Percentiles rank a stretch among this genome's conserved stretches.
These are phyloP conservation scores for Numenius arquata DNA, from an alignment of 2,113 vertebrate genomes.

Conservation along the genomic window DNA sequence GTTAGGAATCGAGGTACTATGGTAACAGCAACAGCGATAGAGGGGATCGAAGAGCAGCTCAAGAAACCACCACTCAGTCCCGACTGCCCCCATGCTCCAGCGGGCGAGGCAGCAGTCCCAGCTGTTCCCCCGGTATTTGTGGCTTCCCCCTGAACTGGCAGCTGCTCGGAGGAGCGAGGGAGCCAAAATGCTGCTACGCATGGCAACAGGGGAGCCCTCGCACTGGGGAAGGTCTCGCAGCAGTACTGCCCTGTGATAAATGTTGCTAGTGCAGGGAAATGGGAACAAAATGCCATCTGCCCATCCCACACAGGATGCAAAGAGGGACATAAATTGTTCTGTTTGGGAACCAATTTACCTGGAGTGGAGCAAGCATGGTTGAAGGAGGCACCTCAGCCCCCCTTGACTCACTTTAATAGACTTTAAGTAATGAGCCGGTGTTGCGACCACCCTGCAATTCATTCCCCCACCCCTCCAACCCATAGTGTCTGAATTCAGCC, in stretches of 20 bases:
- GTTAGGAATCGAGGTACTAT: fast-evolving
- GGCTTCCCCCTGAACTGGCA: neutral
- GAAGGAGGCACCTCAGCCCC: neutral
- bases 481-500: neutral
- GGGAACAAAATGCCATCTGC: neutral
- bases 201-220: neutral
- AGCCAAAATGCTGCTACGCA: neutral
- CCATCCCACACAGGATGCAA: neutral
- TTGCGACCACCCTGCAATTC: neutral
- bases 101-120: neutral
- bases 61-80: neutral
- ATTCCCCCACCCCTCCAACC: fast-evolving
- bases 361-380: fast-evolving
- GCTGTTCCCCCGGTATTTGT: neutral
- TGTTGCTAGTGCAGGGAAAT: neutral
- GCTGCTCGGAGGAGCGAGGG: neutral
- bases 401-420: fast-evolving
- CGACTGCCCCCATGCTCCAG: fast-evolving
- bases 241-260: neutral
- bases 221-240: neutral
- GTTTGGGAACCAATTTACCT: neutral
- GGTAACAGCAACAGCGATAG: fast-evolving
- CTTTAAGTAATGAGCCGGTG: fast-evolving
- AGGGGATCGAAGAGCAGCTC: neutral
- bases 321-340: neutral